A percentile compares a stretch with the other conserved stretches of the same genome.
These are phyloP conservation scores for Neocrepidodera transversa DNA, from an alignment of 2,888 invertebrate species.

Conservation along the genomic window DNA sequence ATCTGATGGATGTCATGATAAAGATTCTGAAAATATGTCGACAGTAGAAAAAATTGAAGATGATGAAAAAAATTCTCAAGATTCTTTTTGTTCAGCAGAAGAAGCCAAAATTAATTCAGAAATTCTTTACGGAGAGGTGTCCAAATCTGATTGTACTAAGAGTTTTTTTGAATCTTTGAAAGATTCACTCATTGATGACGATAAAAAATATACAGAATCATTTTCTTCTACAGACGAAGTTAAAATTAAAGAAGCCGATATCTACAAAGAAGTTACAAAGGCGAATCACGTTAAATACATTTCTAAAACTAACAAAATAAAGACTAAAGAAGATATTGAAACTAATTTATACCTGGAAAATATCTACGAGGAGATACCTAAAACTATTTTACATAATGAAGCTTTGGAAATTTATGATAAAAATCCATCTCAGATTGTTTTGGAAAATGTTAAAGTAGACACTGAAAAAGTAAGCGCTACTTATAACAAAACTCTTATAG, in stretches of 20 bases:
- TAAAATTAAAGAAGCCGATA: neutral
- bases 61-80: neutral
- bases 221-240: neutral
- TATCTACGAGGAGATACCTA: neutral
- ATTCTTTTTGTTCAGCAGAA: slow-evolving; percentile 7
- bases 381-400: neutral
- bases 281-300: neutral
- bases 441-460: neutral
- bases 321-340: neutral
- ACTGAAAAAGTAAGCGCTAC: neutral
- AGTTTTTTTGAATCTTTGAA: neutral
- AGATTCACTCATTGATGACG: neutral
- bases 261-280: neutral
- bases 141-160: neutral
- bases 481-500: neutral
- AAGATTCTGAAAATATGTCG: neutral
- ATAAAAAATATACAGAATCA: neutral
- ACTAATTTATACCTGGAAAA: neutral
- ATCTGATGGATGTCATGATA: neutral
- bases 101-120: slow-evolving; percentile 1
- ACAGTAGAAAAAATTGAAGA: neutral
- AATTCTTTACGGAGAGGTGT: neutral
- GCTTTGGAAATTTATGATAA: neutral
- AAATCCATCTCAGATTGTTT: neutral
- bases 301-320: neutral